Evolutionary conservation across 2,888 invertebrate genomes (phyloP).

Genomic region (Malacosoma neustria): DNA sequence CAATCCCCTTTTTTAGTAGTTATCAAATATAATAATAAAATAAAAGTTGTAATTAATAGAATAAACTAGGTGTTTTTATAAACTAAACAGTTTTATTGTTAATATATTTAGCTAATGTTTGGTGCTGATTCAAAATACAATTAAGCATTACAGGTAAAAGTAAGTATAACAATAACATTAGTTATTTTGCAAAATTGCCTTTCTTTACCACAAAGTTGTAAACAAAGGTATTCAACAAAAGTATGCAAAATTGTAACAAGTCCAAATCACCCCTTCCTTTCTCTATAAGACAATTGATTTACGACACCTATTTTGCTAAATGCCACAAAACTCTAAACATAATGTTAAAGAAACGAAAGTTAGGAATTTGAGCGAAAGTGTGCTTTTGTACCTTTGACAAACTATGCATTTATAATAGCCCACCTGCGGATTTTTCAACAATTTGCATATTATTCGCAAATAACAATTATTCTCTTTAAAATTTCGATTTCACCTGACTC

Average conservation of each 20-base stretch:
- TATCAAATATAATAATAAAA: too few species aligned
- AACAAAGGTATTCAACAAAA: constrained; percentile 9
- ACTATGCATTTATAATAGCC: constrained; percentile 34
- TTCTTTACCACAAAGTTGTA: background rate
- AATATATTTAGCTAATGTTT: too few species aligned
- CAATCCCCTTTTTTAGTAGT: too few species aligned
- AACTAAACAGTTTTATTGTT: too few species aligned
- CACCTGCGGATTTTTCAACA: constrained; percentile 47
- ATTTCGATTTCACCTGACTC: constrained; percentile 50
- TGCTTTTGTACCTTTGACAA: constrained; percentile 14
- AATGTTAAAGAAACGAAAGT: constrained; percentile 33
- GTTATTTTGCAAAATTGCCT: background rate
- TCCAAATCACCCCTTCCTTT: constrained; percentile 30
- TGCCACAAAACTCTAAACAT: constrained; percentile 51
- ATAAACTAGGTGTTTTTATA: too few species aligned
- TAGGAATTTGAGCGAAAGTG: constrained; percentile 60
- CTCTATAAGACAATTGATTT: constrained; percentile 45
- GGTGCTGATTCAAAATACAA: too few species aligned
- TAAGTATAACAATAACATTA: constrained; percentile 12
- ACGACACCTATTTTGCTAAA: constrained; percentile 40
- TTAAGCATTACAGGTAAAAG: constrained; percentile 11
- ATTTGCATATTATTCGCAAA: constrained; percentile 67
- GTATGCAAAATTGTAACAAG: constrained; percentile 55
- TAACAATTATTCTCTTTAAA: constrained; percentile 28
- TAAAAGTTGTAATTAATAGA: too few species aligned